Conservation (phyloP, 2,888 invertebrate genomes). For the Ennomos fuscantarius region DNA sequence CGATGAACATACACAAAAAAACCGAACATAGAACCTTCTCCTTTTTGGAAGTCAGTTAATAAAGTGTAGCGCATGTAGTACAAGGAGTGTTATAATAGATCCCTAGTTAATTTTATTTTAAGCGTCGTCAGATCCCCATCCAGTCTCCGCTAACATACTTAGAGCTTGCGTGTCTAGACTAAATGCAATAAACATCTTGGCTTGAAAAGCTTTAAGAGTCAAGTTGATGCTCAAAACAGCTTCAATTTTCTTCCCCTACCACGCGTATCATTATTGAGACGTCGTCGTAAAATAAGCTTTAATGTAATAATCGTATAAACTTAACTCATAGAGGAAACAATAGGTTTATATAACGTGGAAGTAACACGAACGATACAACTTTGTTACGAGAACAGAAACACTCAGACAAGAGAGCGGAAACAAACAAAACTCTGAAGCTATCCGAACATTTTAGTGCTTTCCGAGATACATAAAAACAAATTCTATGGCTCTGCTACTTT, state of each 20-base stretch:
- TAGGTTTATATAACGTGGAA: conserved; percentile 10
- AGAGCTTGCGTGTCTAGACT: conserved; percentile 39
- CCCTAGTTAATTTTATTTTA: conserved; percentile 31
- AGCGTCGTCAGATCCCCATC: conserved; percentile 12
- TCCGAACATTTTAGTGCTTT: conserved; percentile 13
- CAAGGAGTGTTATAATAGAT: too few relatives aligned
- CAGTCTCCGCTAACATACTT: conserved; percentile 36
- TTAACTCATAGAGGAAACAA: conserved; percentile 19
- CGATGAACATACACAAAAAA: too few relatives aligned
- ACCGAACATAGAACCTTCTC: too few relatives aligned
- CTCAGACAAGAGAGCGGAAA: conserved; percentile 4
- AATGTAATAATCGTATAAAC: conserved; percentile 23
- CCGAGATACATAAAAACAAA: neutral
- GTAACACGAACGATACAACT: conserved; percentile 18
- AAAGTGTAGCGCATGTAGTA: too few relatives aligned
- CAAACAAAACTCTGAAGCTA: conserved; percentile 18
- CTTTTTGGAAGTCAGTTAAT: too few relatives aligned
- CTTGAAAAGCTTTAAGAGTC: conserved; percentile 20
- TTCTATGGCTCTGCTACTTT: neutral
- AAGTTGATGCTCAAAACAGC: conserved; percentile 4
- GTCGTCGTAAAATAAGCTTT: conserved; percentile 11
- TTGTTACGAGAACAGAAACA: conserved; percentile 15
- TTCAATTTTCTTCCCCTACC: conserved; percentile 5
- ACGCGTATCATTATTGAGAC: conserved; percentile 8
- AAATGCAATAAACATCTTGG: conserved; percentile 39